Evolutionary conservation across 2,888 invertebrate genomes (phyloP).

Genomic region (Epinotia bilunana): DNA sequence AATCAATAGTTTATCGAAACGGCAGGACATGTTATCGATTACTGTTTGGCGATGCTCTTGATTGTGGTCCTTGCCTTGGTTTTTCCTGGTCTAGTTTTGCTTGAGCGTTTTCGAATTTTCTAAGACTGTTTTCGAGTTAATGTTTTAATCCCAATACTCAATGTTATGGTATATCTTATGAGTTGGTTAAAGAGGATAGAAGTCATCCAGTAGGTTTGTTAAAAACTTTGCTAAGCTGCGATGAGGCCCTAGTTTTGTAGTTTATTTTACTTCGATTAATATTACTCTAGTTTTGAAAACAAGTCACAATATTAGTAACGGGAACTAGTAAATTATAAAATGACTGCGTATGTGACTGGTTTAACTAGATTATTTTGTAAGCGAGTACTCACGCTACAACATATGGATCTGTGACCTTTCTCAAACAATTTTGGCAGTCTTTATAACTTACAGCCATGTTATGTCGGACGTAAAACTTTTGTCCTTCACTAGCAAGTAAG

Average conservation of each 20-base stretch:
- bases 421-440: background rate
- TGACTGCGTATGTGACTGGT: background rate
- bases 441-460: background rate
- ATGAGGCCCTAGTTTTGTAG: conserved; percentile 68
- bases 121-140: conserved; percentile 63
- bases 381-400: background rate
- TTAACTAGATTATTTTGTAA: background rate
- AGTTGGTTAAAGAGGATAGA: conserved; percentile 48
- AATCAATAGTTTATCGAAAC: background rate
- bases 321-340: background rate
- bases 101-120: conserved; percentile 52
- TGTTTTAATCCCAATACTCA: conserved; percentile 55
- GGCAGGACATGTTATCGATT: background rate
- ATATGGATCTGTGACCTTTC: background rate
- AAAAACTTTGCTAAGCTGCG: conserved; percentile 75
- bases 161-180: conserved; percentile 38
- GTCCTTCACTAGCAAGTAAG: no score
- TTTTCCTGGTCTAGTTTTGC: conserved; percentile 46
- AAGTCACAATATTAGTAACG: background rate
- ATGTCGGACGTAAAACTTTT: no score
- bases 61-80: background rate
- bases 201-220: conserved; percentile 79
- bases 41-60: background rate
- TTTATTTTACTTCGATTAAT: conserved; percentile 43
- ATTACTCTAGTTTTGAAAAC: conserved; percentile 4